Evolutionary conservation across 2,888 invertebrate genomes (phyloP).

Genomic region (Protodeltote pygarga): DNA sequence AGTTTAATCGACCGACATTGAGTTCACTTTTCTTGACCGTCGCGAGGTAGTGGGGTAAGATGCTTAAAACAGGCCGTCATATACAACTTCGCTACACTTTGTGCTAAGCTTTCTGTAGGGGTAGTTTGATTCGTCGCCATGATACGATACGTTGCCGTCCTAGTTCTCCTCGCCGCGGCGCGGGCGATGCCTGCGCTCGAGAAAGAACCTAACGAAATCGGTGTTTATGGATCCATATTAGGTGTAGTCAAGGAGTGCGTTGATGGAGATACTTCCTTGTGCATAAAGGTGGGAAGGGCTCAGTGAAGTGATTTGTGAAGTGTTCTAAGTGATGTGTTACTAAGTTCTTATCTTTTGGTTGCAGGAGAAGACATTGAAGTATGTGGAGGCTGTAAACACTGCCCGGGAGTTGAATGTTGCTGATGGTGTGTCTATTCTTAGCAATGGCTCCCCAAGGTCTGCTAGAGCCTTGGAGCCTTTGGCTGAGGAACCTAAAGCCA

Average conservation of each 20-base stretch:
- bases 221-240: slow-evolving; percentile 81
- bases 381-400: slow-evolving; percentile 87
- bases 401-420: slow-evolving; percentile 87
- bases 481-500: slow-evolving; percentile 90
- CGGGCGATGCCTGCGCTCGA: slow-evolving; percentile 82
- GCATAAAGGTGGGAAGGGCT: slow-evolving; percentile 90
- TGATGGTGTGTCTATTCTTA: slow-evolving; percentile 87
- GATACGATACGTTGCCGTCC: slow-evolving; percentile 79
- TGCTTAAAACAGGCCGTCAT: slow-evolving; percentile 81
- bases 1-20: slow-evolving; percentile 77
- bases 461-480: slow-evolving; percentile 88
- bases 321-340: slow-evolving; percentile 57
- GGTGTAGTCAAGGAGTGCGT: slow-evolving; percentile 91
- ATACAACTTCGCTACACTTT: slow-evolving; percentile 78
- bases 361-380: slow-evolving; percentile 91
- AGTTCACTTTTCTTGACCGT: slow-evolving; percentile 79
- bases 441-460: slow-evolving; percentile 85
- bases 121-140: slow-evolving; percentile 74
- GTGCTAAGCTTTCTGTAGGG: slow-evolving; percentile 79
- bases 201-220: slow-evolving; percentile 84
- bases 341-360: slow-evolving; percentile 75
- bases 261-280: slow-evolving; percentile 89
- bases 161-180: slow-evolving; percentile 83
- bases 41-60: slow-evolving; percentile 78
- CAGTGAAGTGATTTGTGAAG: slow-evolving; percentile 56